Conservation (phyloP, 2,888 invertebrate genomes). For the Melinaea marsaeus region DNA sequence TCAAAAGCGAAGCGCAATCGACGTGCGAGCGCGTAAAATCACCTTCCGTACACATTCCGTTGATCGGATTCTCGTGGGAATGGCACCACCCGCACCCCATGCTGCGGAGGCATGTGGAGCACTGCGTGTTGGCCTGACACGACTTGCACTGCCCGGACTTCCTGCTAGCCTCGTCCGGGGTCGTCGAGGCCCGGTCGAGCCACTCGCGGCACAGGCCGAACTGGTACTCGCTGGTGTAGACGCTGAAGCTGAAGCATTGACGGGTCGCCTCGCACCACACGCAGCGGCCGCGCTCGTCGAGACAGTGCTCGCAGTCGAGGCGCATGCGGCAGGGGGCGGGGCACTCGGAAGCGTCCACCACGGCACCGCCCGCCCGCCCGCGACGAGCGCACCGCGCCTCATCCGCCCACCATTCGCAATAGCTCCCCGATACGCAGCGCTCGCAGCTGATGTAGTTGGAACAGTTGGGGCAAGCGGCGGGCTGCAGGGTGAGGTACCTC, state of each 20-base stretch:
- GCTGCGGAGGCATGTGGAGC: constrained; percentile 87
- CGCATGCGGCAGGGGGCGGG: constrained; percentile 89
- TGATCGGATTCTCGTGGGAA: constrained; percentile 90
- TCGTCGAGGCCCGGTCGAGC: constrained; percentile 87
- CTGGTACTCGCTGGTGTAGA: constrained; percentile 95
- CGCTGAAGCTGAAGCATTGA: constrained; percentile 96
- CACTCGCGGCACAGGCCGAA: constrained; percentile 95
- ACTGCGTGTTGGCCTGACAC: constrained; percentile 85
- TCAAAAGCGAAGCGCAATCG: constrained; percentile 83
- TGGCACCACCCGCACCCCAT: constrained; percentile 97
- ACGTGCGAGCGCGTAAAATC: constrained; percentile 89
- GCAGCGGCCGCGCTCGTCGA: constrained; percentile 91
- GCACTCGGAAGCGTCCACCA: constrained; percentile 80
- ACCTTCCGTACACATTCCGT: constrained; percentile 90
- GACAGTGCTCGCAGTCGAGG: constrained; percentile 87
- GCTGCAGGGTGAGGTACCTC: constrained; percentile 89
- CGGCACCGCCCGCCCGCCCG: constrained; percentile 84
- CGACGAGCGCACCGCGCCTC: constrained; percentile 91
- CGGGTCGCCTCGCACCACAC: constrained; percentile 97
- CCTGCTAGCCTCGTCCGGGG: constrained; percentile 51
- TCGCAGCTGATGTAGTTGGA: constrained; percentile 93
- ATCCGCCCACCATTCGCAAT: constrained; percentile 96
- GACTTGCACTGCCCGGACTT: constrained; percentile 86
- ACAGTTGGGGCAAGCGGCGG: constrained; percentile 91
- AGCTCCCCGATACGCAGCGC: constrained; percentile 85